Conservation (phyloP, 2,797 vertebrate species). For the Pogoniulus pusillus region DNA sequence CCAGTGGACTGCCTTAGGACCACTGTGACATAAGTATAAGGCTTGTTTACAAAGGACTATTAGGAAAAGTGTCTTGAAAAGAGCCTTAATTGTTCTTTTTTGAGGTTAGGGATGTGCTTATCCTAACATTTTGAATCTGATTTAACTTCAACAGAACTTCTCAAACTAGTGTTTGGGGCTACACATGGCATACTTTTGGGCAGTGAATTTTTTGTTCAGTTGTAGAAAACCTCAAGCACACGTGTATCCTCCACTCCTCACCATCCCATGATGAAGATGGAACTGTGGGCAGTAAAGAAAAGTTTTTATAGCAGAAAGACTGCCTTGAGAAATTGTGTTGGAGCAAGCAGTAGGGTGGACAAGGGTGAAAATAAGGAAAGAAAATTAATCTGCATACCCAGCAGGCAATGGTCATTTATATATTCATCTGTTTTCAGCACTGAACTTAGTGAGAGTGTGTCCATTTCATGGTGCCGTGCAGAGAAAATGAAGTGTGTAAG, state of each 20-base stretch:
- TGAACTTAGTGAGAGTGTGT: slow-evolving; percentile 87
- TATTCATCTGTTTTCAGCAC: slow-evolving; percentile 89
- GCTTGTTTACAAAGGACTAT: neutral
- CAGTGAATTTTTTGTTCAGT: neutral
- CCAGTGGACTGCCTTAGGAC: neutral
- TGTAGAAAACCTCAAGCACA: neutral
- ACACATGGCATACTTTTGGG: accelerated
- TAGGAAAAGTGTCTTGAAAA: neutral
- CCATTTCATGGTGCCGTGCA: slow-evolving; percentile 90
- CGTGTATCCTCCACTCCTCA: accelerated
- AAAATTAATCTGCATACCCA: slow-evolving; percentile 96
- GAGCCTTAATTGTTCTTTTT: neutral
- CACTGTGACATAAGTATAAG: accelerated
- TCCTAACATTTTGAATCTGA: neutral
- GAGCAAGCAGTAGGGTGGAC: slow-evolving; percentile 74
- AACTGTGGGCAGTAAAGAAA: neutral
- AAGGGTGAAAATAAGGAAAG: slow-evolving; percentile 84
- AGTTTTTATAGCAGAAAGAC: neutral
- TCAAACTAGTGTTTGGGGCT: neutral
- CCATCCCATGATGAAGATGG: neutral
- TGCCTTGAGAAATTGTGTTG: slow-evolving; percentile 35
- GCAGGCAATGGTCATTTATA: slow-evolving; percentile 92
- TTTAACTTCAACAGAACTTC: neutral
- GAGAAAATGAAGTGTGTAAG: slow-evolving; percentile 87
- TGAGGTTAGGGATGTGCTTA: accelerated